Base-by-base conservation (phyloP, 2,113 vertebrate species). In the Prionailurus viverrinus region DNA sequence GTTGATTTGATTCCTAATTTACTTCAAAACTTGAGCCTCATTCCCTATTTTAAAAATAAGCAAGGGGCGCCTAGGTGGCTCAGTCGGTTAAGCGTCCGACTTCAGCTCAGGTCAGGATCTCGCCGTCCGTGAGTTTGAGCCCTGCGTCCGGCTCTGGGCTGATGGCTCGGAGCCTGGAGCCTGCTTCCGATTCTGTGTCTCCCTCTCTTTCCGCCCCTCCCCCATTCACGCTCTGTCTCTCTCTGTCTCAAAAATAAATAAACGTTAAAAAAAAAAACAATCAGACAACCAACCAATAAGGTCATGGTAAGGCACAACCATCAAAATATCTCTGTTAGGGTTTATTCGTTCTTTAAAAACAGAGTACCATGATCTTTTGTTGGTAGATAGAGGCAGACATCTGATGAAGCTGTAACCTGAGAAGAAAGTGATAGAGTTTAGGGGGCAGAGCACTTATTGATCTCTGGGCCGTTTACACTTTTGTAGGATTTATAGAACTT, bases 31-130 rank as follows among this genome's bases (percentile, higher is more conserved):
- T 39, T 81, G n/a, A 11, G 18, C 74, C 16, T 92, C 8, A 48
- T 90, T 48, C 86, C 80, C 27, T 80, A 61, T 89, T 71, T 96
- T 61, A 45, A 97, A 94, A 94, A 41, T 48, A 89, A 94, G 5
- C 45, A 45, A 45, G 45, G 45, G 45, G 45, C 45, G 7, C 45
- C 45, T 45, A 45, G 45, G 45, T 45, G 45, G 45, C 45, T 45
- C 45, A 9, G 45, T 45, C 45, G 1, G 45, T 45, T 45, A 9
- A 45, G 45, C 45, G 45, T 45, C 45, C 0, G 45, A 45, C 7
- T 45, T 45, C 45, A 45, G 45, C 45, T 45, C 45, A 45, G 45
- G 7, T 45, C 45, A 45, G 7, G 45, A 45, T 45, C 45, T 45
- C 45, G 1, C 0, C 7, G 45, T 45, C 45, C 7, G 1, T 45